These are phyloP conservation scores for Bombus soroeensis DNA, from an alignment of 1,140 invertebrate species.

Conservation along the genomic window DNA sequence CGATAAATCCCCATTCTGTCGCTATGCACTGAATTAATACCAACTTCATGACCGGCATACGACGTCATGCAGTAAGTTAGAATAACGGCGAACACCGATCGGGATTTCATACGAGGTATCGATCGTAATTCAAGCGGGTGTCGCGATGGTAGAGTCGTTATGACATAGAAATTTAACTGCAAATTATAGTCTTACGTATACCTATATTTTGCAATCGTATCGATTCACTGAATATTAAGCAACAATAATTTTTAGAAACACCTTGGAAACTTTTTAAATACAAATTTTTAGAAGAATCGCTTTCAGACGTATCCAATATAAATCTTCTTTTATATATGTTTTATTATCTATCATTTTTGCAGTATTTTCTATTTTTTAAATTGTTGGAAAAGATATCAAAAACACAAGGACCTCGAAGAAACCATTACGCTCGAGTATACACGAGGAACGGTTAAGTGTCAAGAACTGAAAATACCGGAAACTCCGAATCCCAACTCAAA, in stretches of 20 bases:
- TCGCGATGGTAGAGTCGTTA: not conserved
- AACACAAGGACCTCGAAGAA: not conserved
- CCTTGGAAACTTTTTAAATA: not conserved
- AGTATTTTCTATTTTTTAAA: not conserved
- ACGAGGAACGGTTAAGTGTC: not conserved
- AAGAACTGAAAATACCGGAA: not conserved
- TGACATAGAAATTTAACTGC: not conserved
- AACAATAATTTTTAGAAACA: not conserved
- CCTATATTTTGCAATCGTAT: not conserved
- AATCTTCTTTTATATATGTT: too few species aligned
- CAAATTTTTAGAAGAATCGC: not conserved
- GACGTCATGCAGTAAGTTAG: conserved; percentile 7
- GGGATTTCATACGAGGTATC: not conserved
- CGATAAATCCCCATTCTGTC: not conserved
- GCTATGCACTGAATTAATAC: conserved; percentile 1
- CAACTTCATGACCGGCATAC: not conserved
- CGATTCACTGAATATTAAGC: not conserved
- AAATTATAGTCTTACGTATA: not conserved
- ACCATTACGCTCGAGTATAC: too few species aligned
- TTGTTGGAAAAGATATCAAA: not conserved
- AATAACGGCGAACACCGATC: not conserved
- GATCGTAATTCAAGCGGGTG: not conserved
- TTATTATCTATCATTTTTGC: too few species aligned
- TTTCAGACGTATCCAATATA: not conserved
- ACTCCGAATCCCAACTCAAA: conserved; percentile 1